Evolutionary conservation across 23 tunicate genomes (phyloP), one percentile per base, ranked within the genome.

Genomic region (Pegea sp.): DNA sequence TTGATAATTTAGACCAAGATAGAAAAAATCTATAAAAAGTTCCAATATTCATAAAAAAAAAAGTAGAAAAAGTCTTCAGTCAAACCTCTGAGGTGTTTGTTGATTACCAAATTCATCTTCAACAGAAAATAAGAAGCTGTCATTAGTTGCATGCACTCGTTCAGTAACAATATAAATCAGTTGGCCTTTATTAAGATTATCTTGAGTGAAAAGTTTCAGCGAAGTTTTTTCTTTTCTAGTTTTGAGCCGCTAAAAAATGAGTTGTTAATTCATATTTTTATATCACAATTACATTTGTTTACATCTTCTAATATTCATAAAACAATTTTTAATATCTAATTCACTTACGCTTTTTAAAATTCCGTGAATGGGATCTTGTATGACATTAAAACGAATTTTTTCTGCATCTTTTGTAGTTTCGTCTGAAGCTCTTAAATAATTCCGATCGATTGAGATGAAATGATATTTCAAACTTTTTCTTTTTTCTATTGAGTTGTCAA

Each of bases 61-160:
- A 50, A 13, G 19, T 7, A 11, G 19, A 50, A 7, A 6, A 11
- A 7, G 56, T 11, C 8, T 23, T 26, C 48, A 23, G 26, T 24
- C 44, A 5, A 52, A 84, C 95, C 64, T 68, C 22, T 68, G 48
- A n/a, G 42, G 76, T 7, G 32, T 30, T 19, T 62, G 32, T 28
- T 56, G 29, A 49, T 84, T 84, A 42, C 76, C 80, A 84, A 84
- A 84, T 22, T 74, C 66, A 54, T 84, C 95, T 64, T 84, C 69
- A 0, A 84, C 71, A 24, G 63, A 69, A 48, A 84, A 84, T 24
- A 29, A 33, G 56, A 84, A 84, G 46, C 76, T 84, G 53, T 84
- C 95, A 22, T 73, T 68, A 19, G 76, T 68, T 22, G 74, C 95
- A 1, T 72, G 33, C 23, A 72, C 52, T 52, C 58, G 62, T 28